Evolutionary conservation across 2,797 vertebrate genomes (phyloP).

Genomic region (Chromis chromis): DNA sequence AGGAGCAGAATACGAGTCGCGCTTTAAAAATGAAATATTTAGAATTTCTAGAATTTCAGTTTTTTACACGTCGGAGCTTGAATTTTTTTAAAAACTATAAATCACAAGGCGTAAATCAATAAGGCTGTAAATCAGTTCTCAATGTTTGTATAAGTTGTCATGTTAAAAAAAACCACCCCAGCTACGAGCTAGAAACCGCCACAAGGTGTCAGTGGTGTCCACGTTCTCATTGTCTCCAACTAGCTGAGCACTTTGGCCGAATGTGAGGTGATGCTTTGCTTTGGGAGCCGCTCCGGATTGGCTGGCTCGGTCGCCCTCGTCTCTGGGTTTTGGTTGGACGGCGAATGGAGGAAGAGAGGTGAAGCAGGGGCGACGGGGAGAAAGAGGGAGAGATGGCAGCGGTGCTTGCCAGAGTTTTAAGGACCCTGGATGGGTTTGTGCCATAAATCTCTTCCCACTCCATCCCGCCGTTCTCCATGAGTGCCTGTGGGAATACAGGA

Average conservation of each 20-base stretch:
- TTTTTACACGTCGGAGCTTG: neutral
- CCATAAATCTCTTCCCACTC: slow-evolving; percentile 86
- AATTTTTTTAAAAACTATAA: neutral
- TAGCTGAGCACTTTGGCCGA: slow-evolving; percentile 40
- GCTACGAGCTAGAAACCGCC: slow-evolving; percentile 45
- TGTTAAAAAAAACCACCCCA: neutral
- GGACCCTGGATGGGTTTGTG: slow-evolving; percentile 80
- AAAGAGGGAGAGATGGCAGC: slow-evolving; percentile 68
- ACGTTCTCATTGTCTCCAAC: slow-evolving; percentile 57
- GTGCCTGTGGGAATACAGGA: slow-evolving; percentile 87
- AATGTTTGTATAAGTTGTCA: slow-evolving; percentile 37
- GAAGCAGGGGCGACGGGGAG: slow-evolving; percentile 47
- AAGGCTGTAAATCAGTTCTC: slow-evolving; percentile 48
- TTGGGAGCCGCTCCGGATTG: slow-evolving; percentile 66
- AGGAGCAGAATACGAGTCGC: neutral
- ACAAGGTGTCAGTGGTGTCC: slow-evolving; percentile 87
- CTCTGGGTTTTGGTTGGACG: slow-evolving; percentile 67
- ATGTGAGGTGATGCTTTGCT: slow-evolving; percentile 55
- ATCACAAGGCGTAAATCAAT: slow-evolving; percentile 6
- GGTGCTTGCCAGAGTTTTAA: slow-evolving; percentile 82
- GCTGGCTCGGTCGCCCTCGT: slow-evolving; percentile 43
- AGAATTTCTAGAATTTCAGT: neutral
- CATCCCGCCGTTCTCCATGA: slow-evolving; percentile 83
- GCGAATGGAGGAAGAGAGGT: slow-evolving; percentile 46
- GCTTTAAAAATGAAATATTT: neutral